Percentiles rank a stretch among this genome's conserved stretches.
Conservation (phyloP, 2,797 vertebrate genomes). For the Babyrousa celebensis region DNA sequence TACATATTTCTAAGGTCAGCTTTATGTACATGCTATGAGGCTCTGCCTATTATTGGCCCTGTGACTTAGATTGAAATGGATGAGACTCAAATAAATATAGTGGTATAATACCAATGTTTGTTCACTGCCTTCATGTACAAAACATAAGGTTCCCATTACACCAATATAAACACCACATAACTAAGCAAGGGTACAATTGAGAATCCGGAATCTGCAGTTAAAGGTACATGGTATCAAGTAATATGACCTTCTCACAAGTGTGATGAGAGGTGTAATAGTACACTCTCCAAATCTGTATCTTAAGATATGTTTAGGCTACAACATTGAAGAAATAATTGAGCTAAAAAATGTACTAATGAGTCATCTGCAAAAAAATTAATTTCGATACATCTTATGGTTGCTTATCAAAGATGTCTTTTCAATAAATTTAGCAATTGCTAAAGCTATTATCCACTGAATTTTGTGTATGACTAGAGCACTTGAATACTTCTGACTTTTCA, state of each 20-base stretch:
- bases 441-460: conserved; percentile 79
- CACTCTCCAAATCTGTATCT: background rate
- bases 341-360: conserved; percentile 3
- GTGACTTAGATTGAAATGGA: background rate
- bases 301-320: background rate
- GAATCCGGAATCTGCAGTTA: background rate
- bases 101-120: background rate
- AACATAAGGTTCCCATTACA: background rate
- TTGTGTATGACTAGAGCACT: conserved; percentile 66
- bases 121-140: background rate
- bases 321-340: conserved; percentile 47
- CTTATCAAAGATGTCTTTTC: conserved; percentile 66
- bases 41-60: background rate
- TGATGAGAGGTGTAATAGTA: background rate
- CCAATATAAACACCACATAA: background rate
- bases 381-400: conserved; percentile 36
- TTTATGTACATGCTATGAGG: background rate
- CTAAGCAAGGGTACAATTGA: background rate
- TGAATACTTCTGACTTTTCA: conserved; percentile 84
- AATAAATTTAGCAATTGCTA: conserved; percentile 62
- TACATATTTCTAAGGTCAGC: background rate
- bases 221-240: background rate
- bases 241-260: background rate
- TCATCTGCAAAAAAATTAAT: conserved; percentile 82
- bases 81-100: background rate